A percentile compares a stretch with the other conserved stretches of the same genome.
These are phyloP conservation scores for Aotus griseimembra DNA, from an alignment of 2,797 vertebrate genomes.

Conservation along the genomic window DNA sequence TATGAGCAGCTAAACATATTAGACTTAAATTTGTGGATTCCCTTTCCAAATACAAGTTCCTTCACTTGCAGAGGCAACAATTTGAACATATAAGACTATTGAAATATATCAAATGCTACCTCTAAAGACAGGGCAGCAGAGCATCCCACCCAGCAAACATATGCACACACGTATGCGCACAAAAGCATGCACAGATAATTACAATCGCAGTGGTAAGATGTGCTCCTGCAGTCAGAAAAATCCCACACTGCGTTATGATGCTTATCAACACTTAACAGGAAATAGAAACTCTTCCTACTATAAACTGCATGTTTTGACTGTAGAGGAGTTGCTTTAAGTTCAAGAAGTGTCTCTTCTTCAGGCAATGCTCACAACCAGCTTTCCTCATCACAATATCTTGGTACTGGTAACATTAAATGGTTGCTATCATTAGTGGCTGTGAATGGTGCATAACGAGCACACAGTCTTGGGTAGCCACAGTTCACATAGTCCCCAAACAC, in stretches of 20 bases:
- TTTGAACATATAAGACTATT: background rate
- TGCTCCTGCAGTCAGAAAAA: background rate
- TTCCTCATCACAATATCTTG: background rate
- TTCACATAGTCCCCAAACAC: background rate
- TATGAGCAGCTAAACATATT: background rate
- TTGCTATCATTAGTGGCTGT: background rate
- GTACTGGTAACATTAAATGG: conserved; percentile 30
- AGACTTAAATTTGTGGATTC: background rate
- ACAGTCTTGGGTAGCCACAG: background rate
- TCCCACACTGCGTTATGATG: background rate
- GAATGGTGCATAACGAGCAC: conserved; percentile 41
- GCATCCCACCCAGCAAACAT: background rate
- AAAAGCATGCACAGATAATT: background rate
- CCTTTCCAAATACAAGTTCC: background rate
- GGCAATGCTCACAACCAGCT: background rate
- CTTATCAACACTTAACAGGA: conserved; percentile 12
- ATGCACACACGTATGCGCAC: accelerated
- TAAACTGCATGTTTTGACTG: background rate
- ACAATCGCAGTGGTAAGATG: background rate
- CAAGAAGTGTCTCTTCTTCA: background rate
- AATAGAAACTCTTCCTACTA: background rate
- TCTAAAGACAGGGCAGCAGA: background rate
- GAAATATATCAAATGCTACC: background rate
- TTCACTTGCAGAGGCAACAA: background rate
- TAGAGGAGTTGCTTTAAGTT: conserved; percentile 15